Base-by-base conservation (phyloP, 2,113 vertebrate species). In the Clarias magur region DNA sequence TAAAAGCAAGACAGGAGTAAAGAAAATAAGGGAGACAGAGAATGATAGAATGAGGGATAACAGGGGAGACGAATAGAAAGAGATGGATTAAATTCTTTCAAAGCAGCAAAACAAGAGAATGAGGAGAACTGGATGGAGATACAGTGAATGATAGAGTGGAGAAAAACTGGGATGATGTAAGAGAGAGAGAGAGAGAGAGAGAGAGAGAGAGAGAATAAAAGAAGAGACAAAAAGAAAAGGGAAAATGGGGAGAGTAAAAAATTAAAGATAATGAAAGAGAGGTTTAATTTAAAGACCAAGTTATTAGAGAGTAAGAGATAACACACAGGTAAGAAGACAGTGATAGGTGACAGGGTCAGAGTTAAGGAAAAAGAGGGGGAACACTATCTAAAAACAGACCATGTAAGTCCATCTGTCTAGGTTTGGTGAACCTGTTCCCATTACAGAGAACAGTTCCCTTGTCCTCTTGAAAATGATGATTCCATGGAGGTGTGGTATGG, bases 11-110 rank as follows among this genome's bases (percentile, higher is more conserved):
- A 62, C 79, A 62, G 79, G 9, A 81, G 57, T 81, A 81, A 30
- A 62, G 79, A 62, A 62, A 30, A 54, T 42, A 85, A n/a, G 27
- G 65, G 86, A 83, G 73, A 84, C n/a, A 76, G 70, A 65, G 68
- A 86, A 19, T 73, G 54, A 62, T n/a, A 54, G 73, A 65, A 65
- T 54, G 73, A 65, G 84, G 67, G 48, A 79, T 56, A 56, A 27
- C 53, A 27, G 48, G 3, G 72, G 34, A 42, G 57, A 42, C 19
- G 6, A 34, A 81, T 38, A 60, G 27, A 62, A 62, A 42, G 57
- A 15, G 4, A 38, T 60, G 19, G 27, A 80, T 38, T 21, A 12
- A 60, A 62, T 25, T 38, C 30, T 80, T 60, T 60, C 17, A 34
- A 60, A 80, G 3, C 17, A 15, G 25, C 3, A 59, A n/a, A 30